phyloP scores from a whole-genome alignment of 2,797 vertebrate genomes.

The Coreius guichenoti region DNA sequence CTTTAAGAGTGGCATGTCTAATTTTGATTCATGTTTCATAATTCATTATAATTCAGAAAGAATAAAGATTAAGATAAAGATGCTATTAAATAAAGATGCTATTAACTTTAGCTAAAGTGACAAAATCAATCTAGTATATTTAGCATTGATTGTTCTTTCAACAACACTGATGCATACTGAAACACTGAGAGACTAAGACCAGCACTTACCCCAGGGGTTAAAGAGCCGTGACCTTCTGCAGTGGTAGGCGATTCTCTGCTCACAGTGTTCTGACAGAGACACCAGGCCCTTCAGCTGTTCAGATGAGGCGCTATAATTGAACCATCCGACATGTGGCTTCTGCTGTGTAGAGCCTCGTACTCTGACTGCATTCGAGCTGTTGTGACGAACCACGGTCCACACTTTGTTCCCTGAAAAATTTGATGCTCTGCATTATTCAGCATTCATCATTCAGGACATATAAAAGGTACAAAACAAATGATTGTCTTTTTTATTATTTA shows the following conservation, averaged over 20 bases:
- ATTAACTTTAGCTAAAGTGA: background rate
- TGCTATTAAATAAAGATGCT: no score
- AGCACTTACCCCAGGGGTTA: constrained; percentile 86
- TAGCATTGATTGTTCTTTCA: background rate
- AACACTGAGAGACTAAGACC: background rate
- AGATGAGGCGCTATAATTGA: constrained; percentile 84
- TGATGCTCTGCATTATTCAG: background rate
- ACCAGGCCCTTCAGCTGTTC: constrained; percentile 88
- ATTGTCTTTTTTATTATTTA: background rate
- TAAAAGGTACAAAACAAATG: background rate
- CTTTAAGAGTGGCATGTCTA: background rate
- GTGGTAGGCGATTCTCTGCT: constrained; percentile 89
- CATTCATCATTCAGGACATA: background rate
- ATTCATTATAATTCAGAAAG: background rate
- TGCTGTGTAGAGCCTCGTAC: constrained; percentile 78
- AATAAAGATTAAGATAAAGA: no score
- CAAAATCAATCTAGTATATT: background rate
- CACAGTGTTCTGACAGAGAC: constrained; percentile 86
- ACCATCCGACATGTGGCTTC: constrained; percentile 80
- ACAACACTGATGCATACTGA: background rate
- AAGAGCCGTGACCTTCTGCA: constrained; percentile 93
- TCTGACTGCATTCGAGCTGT: constrained; percentile 81
- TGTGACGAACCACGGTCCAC: constrained; percentile 90
- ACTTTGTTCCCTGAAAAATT: constrained; percentile 72
- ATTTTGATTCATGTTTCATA: constrained; percentile 1